Evolutionary conservation across 64 coral and sea anemone genomes (phyloP), one percentile per base, ranked within the genome.

Genomic region (Platygyra sinensis): DNA sequence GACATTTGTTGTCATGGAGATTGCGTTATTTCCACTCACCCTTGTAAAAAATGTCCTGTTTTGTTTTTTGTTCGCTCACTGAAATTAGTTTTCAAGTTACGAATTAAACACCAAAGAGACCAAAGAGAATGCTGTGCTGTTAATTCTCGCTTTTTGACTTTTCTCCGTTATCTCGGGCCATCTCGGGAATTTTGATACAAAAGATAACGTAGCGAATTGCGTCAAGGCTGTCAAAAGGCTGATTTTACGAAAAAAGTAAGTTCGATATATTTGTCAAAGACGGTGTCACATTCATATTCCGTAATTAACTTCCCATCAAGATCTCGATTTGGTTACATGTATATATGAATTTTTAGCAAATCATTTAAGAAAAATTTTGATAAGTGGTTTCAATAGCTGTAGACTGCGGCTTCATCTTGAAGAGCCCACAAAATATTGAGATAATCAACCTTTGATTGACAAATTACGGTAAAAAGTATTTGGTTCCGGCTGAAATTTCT

Each of bases 1-100:
- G 81, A 85, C 81, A 36, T 15, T 50, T 55, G 81, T 85, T 42
- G 38, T 64, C 36, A 51, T 36, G 81, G 62, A 52, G 63, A 85
- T 52, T 85, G 81, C 39, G 81, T 85, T 72, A 85, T 24, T 27
- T 11, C 65, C 62, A 85, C 30, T 36, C 9, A 31, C 17, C 59
- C 62, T 25, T 8, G 11, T 29, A 13, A 79, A 25, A 54, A 24
- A 77, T 77, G 22, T 46, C 30, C 30, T 27, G 2, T 2, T 52
- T 77, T 25, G 38, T 4, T 42, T 49, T 76, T 46, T 76, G 15
- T 80, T 60, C 31, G 65, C 24, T 25, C 11, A 6, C 65, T 25
- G 25, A 69, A 28, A 27, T n/a, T 29, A 25, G 22, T 11, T 67
- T 24, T 67, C 19, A 25, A 69, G 25, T 27, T 69, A 25, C 42